phyloP scores from a whole-genome alignment of 2,113 vertebrate genomes.

The Ursus arctos region DNA sequence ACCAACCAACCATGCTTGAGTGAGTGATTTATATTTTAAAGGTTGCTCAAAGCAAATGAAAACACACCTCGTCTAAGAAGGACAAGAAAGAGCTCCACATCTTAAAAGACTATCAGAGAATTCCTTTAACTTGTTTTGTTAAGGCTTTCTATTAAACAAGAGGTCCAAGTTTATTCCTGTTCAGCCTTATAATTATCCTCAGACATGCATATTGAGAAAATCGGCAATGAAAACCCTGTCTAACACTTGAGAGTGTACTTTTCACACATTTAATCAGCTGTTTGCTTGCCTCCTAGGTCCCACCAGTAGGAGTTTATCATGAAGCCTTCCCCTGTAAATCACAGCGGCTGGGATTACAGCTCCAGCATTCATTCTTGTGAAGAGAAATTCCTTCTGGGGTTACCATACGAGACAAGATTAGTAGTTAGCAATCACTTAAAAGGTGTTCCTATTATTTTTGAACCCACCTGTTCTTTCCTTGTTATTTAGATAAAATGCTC shows the following conservation, averaged over 20 bases:
- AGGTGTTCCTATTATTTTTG: conserved; percentile 25
- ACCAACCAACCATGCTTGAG: not conserved
- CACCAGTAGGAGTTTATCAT: not conserved
- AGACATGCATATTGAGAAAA: conserved; percentile 24
- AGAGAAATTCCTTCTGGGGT: conserved; percentile 35
- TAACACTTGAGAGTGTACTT: not conserved
- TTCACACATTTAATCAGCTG: conserved; percentile 55
- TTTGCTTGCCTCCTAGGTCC: not conserved
- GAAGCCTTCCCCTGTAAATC: conserved; percentile 18
- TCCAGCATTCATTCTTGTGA: not conserved
- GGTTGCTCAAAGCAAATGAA: conserved; percentile 42
- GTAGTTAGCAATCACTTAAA: conserved; percentile 37
- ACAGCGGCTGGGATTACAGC: not conserved
- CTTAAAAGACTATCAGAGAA: conserved; percentile 7
- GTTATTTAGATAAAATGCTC: conserved; percentile 13
- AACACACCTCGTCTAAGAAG: not conserved
- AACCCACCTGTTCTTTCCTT: not conserved
- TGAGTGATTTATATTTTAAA: conserved; percentile 48
- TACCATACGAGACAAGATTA: not conserved
- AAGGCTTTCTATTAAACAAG: conserved; percentile 47
- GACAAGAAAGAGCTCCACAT: not conserved
- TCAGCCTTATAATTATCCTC: conserved; percentile 53
- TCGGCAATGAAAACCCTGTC: not conserved
- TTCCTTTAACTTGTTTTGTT: conserved; percentile 62
- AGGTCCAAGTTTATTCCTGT: conserved; percentile 31